Evolutionary conservation across 2,113 vertebrate genomes (phyloP).

Genomic region (Azemiops feae): DNA sequence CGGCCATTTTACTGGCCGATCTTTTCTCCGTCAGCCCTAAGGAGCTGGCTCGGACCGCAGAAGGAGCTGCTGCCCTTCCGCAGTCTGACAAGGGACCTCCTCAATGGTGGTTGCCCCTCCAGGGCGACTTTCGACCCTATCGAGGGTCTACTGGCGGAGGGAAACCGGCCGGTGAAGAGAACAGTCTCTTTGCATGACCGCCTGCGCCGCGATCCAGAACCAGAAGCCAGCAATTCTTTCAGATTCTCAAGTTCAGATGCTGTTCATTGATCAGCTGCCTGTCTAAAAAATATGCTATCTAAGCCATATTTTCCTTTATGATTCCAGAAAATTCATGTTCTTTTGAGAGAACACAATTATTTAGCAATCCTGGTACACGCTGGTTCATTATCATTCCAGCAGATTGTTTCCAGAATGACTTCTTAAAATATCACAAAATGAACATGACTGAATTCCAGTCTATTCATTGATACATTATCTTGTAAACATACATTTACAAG

Average conservation of each 20-base stretch:
- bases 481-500: neutral
- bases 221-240: no score
- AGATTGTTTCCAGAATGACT: conserved; percentile 26
- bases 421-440: conserved; percentile 1
- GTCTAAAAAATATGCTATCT: conserved; percentile 26
- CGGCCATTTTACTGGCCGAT: no score
- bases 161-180: no score
- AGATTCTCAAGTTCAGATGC: conserved; percentile 32
- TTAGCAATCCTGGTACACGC: conserved; percentile 25
- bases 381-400: neutral
- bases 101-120: no score
- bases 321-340: conserved; percentile 26
- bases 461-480: neutral
- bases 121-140: no score
- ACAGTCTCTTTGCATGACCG: no score
- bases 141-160: no score
- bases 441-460: conserved; percentile 12
- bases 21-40: no score
- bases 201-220: no score
- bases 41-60: no score
- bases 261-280: conserved; percentile 20
- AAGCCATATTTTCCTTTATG: conserved; percentile 1
- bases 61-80: no score
- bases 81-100: no score
- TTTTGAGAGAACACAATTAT: conserved; percentile 16